Evolutionary conservation across 2,888 invertebrate genomes (phyloP).

Genomic region (Glaucopsyche alexis): DNA sequence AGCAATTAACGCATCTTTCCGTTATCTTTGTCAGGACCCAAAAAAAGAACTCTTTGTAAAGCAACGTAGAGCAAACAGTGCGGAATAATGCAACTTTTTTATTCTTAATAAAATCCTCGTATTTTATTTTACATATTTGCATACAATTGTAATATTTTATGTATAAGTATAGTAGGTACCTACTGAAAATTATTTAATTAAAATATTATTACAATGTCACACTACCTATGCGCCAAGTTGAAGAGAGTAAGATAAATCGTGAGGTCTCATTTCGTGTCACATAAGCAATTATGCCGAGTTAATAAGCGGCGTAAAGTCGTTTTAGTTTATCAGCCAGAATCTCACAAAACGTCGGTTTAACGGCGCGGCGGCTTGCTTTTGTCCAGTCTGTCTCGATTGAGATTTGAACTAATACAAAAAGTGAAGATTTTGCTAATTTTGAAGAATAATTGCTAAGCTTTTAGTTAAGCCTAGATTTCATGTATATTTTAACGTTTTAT

Average conservation of each 20-base stretch:
- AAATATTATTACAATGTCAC: background rate
- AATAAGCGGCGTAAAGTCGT: slow-evolving; percentile 52
- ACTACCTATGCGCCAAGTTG: background rate
- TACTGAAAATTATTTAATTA: background rate
- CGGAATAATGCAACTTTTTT: background rate
- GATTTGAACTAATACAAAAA: background rate
- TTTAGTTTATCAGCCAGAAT: slow-evolving; percentile 69
- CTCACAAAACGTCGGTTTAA: slow-evolving; percentile 51
- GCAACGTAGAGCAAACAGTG: background rate
- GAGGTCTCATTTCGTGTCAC: slow-evolving; percentile 7
- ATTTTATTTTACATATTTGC: background rate
- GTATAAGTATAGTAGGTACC: too few relatives aligned
- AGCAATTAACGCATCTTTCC: background rate
- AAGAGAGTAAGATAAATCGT: background rate
- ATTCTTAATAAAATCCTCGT: background rate
- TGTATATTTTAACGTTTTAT: background rate
- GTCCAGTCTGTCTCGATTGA: background rate
- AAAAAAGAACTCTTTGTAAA: too few relatives aligned
- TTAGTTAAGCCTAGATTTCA: background rate
- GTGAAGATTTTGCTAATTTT: slow-evolving; percentile 13
- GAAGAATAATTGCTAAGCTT: background rate
- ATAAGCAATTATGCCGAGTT: slow-evolving; percentile 23
- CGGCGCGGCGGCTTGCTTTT: slow-evolving; percentile 57
- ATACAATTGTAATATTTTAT: too few relatives aligned
- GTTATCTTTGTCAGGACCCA: background rate